Base-by-base conservation (phyloP, 2,797 vertebrate genomes). In the Lindbergichthys nudifrons region DNA sequence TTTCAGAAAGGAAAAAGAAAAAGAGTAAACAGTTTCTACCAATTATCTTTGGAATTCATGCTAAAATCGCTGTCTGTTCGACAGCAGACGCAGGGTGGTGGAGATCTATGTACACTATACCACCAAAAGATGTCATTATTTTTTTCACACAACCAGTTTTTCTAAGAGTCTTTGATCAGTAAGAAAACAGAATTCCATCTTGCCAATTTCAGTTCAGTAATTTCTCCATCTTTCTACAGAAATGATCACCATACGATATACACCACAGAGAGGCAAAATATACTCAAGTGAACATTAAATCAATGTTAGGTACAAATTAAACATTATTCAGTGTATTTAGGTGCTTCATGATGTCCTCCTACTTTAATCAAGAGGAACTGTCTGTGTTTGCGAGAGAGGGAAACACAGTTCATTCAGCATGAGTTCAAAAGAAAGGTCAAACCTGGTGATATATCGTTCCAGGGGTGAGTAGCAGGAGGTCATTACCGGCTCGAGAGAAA, bases 1-100 rank as follows among this genome's bases (percentile, higher is more conserved):
- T 89, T 90, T 94, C 88, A 83, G 91, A 86, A 91, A 87, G 43
- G 51, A 60, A 88, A 47, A 88, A 72, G 15, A 76, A 21, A 87
- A 82, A 92, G 85, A 94, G 93, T 95, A 93, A 95, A 94, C 93
- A 91, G 88, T 92, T 94, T 94, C 89, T 93, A 94, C 95, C 94
- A 93, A 94, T 95, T 94, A 95, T 95, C 94, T 95, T 95, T 95
- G 94, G 94, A 94, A 93, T 95, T 92, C 94, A 95, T 95, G 94
- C 94, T 95, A 92, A 95, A 93, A 92, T 92, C 87, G 74, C 87
- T 16, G 81, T 81, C 92, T 85, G 92, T 89, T 79, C 79, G 79
- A 82, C 86, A 87, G 83, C 91, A 92, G 88, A 89, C 85, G 69
- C 48, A 67, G 87, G 88, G 87, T 88, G 87, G 89, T 93, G 92